Percentiles rank a stretch among this genome's conserved stretches.
phyloP scores from a whole-genome alignment of 1,140 invertebrate species.

The Aphelenchoides avenae region DNA sequence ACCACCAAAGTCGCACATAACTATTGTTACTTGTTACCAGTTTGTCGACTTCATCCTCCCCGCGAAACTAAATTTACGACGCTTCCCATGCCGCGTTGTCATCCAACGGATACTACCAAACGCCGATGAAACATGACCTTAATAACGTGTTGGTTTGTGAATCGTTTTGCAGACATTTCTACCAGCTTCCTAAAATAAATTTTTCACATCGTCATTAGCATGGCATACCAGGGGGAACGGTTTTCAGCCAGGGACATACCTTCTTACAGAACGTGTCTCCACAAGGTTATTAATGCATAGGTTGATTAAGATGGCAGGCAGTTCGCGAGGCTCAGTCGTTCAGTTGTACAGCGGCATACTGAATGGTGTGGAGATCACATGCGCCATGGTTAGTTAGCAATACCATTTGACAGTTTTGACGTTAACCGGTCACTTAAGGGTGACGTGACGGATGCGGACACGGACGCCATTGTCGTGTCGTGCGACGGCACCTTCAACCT shows the following conservation, averaged over 20 bases:
- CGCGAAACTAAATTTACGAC: too few species aligned
- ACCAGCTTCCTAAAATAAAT: too few species aligned
- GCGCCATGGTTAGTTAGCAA: slow-evolving; percentile 10
- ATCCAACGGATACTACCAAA: too few species aligned
- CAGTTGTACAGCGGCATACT: slow-evolving; percentile 11
- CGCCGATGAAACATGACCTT: too few species aligned
- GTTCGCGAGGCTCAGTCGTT: slow-evolving; percentile 14
- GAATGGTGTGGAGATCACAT: slow-evolving; percentile 6
- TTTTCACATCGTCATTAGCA: too few species aligned
- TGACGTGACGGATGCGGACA: slow-evolving; percentile 7
- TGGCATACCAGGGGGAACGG: too few species aligned
- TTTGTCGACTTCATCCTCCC: too few species aligned
- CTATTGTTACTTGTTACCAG: not conserved
- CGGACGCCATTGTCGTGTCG: slow-evolving; percentile 14
- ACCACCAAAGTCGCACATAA: not conserved
- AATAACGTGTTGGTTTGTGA: too few species aligned
- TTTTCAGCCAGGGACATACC: too few species aligned
- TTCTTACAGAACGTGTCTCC: too few species aligned
- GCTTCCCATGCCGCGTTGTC: too few species aligned
- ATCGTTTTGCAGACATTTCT: too few species aligned
- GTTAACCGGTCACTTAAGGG: slow-evolving; percentile 13
- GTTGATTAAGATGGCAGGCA: not conserved
- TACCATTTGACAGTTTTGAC: not conserved
- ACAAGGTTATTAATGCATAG: not conserved
- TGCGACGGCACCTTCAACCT: slow-evolving; percentile 16